Base-by-base conservation (phyloP, 2,113 vertebrate genomes). In the Clinocottus analis region DNA sequence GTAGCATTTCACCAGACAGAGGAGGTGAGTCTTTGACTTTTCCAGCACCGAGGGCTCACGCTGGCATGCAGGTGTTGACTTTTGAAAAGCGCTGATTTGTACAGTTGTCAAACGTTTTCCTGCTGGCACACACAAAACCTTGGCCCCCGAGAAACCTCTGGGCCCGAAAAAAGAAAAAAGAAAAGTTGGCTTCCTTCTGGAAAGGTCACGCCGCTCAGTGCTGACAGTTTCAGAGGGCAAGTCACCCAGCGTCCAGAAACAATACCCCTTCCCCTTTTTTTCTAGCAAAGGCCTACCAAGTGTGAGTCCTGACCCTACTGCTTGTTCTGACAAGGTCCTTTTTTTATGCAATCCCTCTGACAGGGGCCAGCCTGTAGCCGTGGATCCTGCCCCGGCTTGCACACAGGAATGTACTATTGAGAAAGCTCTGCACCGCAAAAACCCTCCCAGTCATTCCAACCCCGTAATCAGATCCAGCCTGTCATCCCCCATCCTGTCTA, bases 391-490 rank as follows among this genome's bases (percentile, higher is more conserved):
- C 92, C 67, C 83, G 10, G 83, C 90, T 82, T 79, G 90, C 87
- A 90, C 91, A 85, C 87, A 91, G 93, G 93, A 95, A 94, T 94
- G 93, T 75, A 83, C 85, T 91, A 90, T 94, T 95, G 93, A 93
- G 92, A 94, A 94, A 94, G 89, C 79, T 41, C 86, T 75, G 75
- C 84, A 88, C 91, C 85, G 68, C 93, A 92, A 41, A 55, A 92
- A 90, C 77, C 90, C 90, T 93, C 88, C 91, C 87, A 94, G 89
- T 89, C 90, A 92, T 93, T 92, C 89, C 91, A 93, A 86, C 86
- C 53, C 86, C 78, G 88, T 94, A 94, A 95, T 94, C 92, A 94
- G 89, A 94, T 94, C 93, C 93, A 93, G 89, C 75, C 87, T 88
- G 87, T 91, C 90, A 91, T 88, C 90, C 92, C 87, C 90, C 91